Evolutionary conservation across 2,113 vertebrate species (phyloP).

Genomic region (Microcebus murinus): DNA sequence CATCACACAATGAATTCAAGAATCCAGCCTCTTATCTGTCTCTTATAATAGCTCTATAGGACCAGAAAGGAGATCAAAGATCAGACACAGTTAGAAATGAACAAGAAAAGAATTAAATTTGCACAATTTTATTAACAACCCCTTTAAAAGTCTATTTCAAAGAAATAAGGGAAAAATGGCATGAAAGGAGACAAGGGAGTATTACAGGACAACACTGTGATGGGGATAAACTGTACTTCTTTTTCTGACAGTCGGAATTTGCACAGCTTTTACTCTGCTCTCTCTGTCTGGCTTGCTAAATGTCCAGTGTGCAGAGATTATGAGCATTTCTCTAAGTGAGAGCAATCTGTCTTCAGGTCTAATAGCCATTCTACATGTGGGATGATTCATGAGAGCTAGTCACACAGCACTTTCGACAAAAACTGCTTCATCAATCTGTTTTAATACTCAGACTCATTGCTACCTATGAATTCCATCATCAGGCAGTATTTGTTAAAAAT

Average conservation of each 20-base stretch:
- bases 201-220: background rate
- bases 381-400: background rate
- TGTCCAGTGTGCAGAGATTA: background rate
- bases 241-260: background rate
- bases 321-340: background rate
- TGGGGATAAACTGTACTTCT: background rate
- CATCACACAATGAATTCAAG: constrained; percentile 31
- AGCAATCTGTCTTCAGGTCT: background rate
- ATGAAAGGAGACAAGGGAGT: background rate
- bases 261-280: background rate
- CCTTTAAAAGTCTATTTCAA: constrained; percentile 43
- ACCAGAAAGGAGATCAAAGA: constrained; percentile 51
- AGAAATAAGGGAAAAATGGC: background rate
- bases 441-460: background rate
- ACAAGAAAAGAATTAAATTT: constrained; percentile 53
- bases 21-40: background rate
- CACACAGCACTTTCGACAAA: background rate
- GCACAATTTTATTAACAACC: constrained; percentile 42
- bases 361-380: background rate
- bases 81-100: background rate
- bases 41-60: constrained; percentile 30
- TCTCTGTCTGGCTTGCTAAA: background rate
- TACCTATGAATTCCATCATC: background rate
- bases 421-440: background rate
- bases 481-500: background rate